These are phyloP conservation scores for Ostrea denselamellosa DNA, from an alignment of 1,140 invertebrate genomes.

Conservation along the genomic window DNA sequence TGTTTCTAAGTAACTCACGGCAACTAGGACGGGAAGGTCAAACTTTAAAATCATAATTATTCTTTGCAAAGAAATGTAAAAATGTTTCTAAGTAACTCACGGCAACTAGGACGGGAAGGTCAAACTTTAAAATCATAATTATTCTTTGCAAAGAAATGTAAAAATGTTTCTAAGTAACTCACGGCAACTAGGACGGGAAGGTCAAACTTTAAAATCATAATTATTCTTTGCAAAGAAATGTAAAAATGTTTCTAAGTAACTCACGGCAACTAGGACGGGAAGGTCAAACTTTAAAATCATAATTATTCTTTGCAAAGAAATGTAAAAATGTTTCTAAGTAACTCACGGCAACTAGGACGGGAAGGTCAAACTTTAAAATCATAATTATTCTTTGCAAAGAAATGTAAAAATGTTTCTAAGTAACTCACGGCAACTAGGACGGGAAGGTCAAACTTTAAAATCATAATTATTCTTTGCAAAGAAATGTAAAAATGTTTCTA, in stretches of 20 bases:
- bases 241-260: background rate
- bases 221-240: background rate
- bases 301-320: background rate
- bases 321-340: background rate
- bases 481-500: background rate
- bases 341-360: slow-evolving; percentile 51
- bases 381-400: background rate
- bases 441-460: slow-evolving; percentile 46
- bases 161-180: slow-evolving; percentile 17
- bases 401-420: background rate
- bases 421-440: slow-evolving; percentile 50
- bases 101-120: slow-evolving; percentile 46
- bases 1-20: slow-evolving; percentile 36
- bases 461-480: background rate
- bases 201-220: too few relatives aligned
- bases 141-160: background rate
- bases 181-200: slow-evolving; percentile 48
- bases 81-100: slow-evolving; percentile 36
- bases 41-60: too few relatives aligned
- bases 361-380: too few relatives aligned
- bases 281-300: too few relatives aligned
- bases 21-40: slow-evolving; percentile 46
- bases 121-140: too few relatives aligned
- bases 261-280: slow-evolving; percentile 49
- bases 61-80: background rate